Evolutionary conservation across 2,888 invertebrate genomes (phyloP).

Genomic region (Geotrupes spiniger): DNA sequence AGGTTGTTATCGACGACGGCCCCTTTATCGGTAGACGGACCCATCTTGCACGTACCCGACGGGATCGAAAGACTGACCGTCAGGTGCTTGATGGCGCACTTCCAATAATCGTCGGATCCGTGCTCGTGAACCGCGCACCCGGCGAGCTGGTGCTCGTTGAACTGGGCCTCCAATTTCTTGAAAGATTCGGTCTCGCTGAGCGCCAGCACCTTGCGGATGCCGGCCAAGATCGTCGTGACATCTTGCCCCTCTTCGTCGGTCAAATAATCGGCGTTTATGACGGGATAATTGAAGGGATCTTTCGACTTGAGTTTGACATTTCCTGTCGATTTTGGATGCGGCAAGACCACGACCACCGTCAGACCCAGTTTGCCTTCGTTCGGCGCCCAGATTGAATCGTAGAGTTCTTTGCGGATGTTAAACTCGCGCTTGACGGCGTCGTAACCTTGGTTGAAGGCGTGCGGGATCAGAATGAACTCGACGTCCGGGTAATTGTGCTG

Average conservation of each 20-base stretch:
- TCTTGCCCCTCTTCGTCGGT: slow-evolving; percentile 61
- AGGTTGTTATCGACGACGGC: slow-evolving; percentile 53
- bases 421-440: slow-evolving; percentile 45
- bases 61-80: slow-evolving; percentile 72
- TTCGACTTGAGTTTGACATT: slow-evolving; percentile 64
- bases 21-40: slow-evolving; percentile 40
- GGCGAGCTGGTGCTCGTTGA: slow-evolving; percentile 19
- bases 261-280: slow-evolving; percentile 80
- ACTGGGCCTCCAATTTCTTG: slow-evolving; percentile 56
- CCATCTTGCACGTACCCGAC: slow-evolving; percentile 56
- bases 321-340: slow-evolving; percentile 74
- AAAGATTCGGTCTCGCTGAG: slow-evolving; percentile 48
- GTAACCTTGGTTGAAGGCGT: slow-evolving; percentile 27
- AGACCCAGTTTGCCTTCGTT: slow-evolving; percentile 51
- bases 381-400: slow-evolving; percentile 54
- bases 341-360: slow-evolving; percentile 64
- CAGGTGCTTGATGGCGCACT: slow-evolving; percentile 67
- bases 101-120: slow-evolving; percentile 69
- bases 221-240: slow-evolving; percentile 58
- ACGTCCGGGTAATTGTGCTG: slow-evolving; percentile 38
- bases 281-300: slow-evolving; percentile 72
- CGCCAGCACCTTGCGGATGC: slow-evolving; percentile 54
- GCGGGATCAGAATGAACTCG: slow-evolving; percentile 36
- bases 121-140: slow-evolving; percentile 45
- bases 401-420: slow-evolving; percentile 55